Evolutionary conservation across 2,113 vertebrate species (phyloP).

Genomic region (Podiceps cristatus): DNA sequence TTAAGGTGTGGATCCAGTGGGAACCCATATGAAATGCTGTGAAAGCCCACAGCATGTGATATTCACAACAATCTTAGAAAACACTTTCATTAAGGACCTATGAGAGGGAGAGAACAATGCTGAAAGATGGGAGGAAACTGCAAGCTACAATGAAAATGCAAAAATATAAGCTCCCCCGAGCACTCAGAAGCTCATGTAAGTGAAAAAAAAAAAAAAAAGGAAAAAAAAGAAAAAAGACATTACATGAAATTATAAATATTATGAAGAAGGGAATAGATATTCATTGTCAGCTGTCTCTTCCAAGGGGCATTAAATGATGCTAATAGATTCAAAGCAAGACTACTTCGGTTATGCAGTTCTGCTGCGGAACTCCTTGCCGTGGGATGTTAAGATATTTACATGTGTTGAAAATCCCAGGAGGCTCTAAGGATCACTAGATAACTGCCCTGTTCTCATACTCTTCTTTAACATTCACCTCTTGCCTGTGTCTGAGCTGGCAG

Average conservation of each 20-base stretch:
- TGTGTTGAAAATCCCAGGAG: neutral
- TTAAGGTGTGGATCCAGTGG: neutral
- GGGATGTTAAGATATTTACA: neutral
- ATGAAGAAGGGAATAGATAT: neutral
- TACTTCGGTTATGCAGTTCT: neutral
- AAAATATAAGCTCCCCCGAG: neutral
- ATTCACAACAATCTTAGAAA: neutral
- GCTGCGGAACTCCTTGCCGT: neutral
- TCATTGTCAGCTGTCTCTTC: neutral
- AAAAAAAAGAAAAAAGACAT: no score
- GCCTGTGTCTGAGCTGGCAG: neutral
- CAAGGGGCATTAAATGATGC: neutral
- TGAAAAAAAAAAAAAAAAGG: neutral
- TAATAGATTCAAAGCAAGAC: neutral
- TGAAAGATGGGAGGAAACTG: neutral
- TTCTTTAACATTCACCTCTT: neutral
- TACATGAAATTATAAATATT: neutral
- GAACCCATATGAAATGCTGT: constrained; percentile 7
- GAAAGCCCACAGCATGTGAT: neutral
- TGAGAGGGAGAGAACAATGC: neutral
- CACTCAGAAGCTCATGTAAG: neutral
- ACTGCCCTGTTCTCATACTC: neutral
- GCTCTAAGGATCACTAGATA: neutral
- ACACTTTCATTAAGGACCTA: constrained; percentile 2
- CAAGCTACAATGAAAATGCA: neutral